Evolutionary conservation across 1,140 invertebrate genomes (phyloP), one percentile per base, ranked within the genome.

Genomic region (Berghia stephanieae): DNA sequence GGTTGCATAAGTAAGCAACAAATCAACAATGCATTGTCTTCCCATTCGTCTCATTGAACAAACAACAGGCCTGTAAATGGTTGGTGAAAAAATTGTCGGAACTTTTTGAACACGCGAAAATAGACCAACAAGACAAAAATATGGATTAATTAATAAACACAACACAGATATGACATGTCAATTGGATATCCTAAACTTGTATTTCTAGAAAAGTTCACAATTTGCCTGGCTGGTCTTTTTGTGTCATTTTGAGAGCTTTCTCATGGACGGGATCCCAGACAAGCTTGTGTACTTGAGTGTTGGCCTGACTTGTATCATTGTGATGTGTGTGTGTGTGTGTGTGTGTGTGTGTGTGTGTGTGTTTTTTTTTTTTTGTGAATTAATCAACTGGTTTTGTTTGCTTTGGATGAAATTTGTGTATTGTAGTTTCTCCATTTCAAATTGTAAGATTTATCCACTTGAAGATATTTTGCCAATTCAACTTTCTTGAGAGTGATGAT

Each of bases 281-380:
- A n/a, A n/a, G n/a, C n/a, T n/a, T n/a, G n/a, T n/a, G n/a, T n/a
- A n/a, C n/a, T n/a, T n/a, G n/a, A n/a, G n/a, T n/a, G n/a, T n/a
- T n/a, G n/a, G n/a, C n/a, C n/a, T n/a, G n/a, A 68, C 66, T 16
- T 68, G 27, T 34, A 68, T 21, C 16, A 27, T 21, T 43, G 36
- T 67, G 36, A 49, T 13, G 46, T 49, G 46, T n/a, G 60, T 66
- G 60, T 66, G 60, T 66, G 3, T 66, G 60, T 66, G 60, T 66
- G 60, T 27, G 60, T 66, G 24, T 66, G 60, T 66, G 60, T 66
- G 60, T 27, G 24, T 6, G 60, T 66, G 60, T 66, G 60, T 27
- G 60, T 27, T 8, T 66, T 60, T 0, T 24, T 1, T 8, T 27
- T 60, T 60, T 21, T 27, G 24, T 60, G 8, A 8, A 60, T 60